These are phyloP conservation scores for Odontothrips loti DNA, from an alignment of 2,888 invertebrate genomes.

Conservation along the genomic window DNA sequence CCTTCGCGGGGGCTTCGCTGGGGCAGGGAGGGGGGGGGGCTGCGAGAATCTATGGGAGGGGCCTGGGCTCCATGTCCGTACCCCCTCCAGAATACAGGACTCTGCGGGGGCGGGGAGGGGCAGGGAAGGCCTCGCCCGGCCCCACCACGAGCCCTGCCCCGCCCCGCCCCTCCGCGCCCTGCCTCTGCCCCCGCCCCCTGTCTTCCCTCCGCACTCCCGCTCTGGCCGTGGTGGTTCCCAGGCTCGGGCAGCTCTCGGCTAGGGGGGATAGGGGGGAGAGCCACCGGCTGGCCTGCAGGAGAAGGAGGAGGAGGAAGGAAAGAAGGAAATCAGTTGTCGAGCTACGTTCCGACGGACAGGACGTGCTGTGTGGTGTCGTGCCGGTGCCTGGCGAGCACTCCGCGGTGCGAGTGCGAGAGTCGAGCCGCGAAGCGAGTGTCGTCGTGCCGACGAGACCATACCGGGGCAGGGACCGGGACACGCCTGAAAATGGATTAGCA, in stretches of 20 bases:
- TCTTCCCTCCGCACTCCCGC: no score
- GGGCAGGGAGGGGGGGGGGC: neutral
- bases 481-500: neutral
- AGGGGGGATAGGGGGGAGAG: no score
- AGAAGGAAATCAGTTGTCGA: conserved; percentile 19
- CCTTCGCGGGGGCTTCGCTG: neutral
- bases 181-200: neutral
- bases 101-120: neutral
- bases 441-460: neutral
- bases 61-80: neutral
- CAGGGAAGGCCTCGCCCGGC: neutral
- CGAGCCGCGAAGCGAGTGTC: neutral
- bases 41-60: no score
- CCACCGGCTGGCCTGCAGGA: neutral
- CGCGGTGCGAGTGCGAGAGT: neutral
- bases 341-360: conserved; percentile 11
- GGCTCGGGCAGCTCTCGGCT: no score
- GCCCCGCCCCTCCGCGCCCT: neutral
- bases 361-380: neutral
- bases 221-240: no score
- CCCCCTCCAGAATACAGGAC: no score
- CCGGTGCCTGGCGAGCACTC: neutral
- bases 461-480: no score
- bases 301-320: neutral
- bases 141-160: neutral